A percentile compares a stretch with the other conserved stretches of the same genome.
These are phyloP conservation scores for Labroides dimidiatus DNA, from an alignment of 2,797 vertebrate genomes.

Conservation along the genomic window DNA sequence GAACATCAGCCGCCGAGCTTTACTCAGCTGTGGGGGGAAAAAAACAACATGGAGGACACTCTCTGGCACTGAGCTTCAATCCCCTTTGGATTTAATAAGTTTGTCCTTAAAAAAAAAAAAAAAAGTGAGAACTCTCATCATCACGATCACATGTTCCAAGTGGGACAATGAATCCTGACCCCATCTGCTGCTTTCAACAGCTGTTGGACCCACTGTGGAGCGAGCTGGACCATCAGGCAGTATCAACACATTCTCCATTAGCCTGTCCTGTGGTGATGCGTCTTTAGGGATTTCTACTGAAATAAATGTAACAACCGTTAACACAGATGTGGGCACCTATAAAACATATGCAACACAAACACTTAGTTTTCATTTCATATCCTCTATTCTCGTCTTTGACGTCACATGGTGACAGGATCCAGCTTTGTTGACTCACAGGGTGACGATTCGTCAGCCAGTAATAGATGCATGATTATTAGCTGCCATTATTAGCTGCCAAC, in stretches of 20 bases:
- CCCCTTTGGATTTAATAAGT: conserved; percentile 51
- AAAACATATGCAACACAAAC: conserved; percentile 22
- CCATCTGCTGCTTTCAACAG: conserved; percentile 74
- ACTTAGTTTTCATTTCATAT: conserved; percentile 34
- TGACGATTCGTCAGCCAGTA: conserved; percentile 12
- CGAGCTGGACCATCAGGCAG: conserved; percentile 25
- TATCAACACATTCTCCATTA: conserved; percentile 54
- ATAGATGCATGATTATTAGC: too few relatives aligned
- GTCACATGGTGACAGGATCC: conserved; percentile 39
- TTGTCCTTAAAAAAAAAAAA: conserved; percentile 42
- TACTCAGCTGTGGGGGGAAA: conserved; percentile 40
- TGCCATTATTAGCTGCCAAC: too few relatives aligned
- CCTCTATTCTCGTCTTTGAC: conserved; percentile 38
- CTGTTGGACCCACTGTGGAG: conserved; percentile 71
- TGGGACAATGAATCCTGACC: conserved; percentile 46
- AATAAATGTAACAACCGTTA: conserved; percentile 18
- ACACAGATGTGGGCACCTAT: conserved; percentile 16
- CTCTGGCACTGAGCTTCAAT: conserved; percentile 24
- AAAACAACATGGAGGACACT: conserved; percentile 8
- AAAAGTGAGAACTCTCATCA: conserved; percentile 44
- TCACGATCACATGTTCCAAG: conserved; percentile 36
- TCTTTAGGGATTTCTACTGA: conserved; percentile 35
- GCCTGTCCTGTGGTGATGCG: conserved; percentile 17
- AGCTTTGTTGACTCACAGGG: conserved; percentile 28
- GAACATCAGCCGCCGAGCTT: conserved; percentile 30